Percentiles rank a stretch among this genome's conserved stretches.
phyloP scores from a whole-genome alignment of 2,888 invertebrate species.

The Melanotus villosus region DNA sequence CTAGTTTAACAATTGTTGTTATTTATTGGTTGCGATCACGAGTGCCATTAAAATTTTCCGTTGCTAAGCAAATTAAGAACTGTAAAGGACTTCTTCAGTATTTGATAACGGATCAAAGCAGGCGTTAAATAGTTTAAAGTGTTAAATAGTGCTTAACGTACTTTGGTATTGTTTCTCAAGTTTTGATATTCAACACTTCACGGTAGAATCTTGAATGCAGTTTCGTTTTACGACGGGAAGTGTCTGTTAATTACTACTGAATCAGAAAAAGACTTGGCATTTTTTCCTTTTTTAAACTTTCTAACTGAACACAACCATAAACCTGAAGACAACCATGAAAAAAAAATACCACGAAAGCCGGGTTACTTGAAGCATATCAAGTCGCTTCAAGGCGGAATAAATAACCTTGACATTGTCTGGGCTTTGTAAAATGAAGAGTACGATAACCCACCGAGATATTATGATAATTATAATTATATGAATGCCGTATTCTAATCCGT shows the following conservation, averaged over 20 bases:
- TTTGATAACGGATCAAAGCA: background rate
- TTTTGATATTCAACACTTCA: constrained; percentile 16
- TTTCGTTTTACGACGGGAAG: constrained; percentile 34
- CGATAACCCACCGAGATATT: constrained; percentile 38
- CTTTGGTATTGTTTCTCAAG: constrained; percentile 16
- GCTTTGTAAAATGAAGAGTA: constrained; percentile 25
- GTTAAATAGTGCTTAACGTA: constrained; percentile 26
- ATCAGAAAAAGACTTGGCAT: constrained; percentile 26
- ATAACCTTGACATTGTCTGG: constrained; percentile 57
- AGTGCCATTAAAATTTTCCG: background rate
- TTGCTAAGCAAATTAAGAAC: too few species aligned
- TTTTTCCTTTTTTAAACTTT: constrained; percentile 34
- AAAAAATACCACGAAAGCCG: constrained; percentile 15
- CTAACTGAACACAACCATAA: constrained; percentile 22
- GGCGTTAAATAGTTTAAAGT: background rate
- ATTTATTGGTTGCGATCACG: background rate
- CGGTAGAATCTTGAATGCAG: constrained; percentile 27
- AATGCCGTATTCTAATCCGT: constrained; percentile 46
- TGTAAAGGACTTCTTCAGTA: background rate
- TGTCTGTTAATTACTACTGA: constrained; percentile 25
- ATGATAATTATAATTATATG: constrained; percentile 24
- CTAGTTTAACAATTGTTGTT: background rate
- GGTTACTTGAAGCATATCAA: constrained; percentile 35
- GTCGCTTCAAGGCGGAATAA: constrained; percentile 39
- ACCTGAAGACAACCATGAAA: background rate